Evolutionary conservation across 2,797 vertebrate species (phyloP).

Genomic region (Melanogrammus aeglefinus): DNA sequence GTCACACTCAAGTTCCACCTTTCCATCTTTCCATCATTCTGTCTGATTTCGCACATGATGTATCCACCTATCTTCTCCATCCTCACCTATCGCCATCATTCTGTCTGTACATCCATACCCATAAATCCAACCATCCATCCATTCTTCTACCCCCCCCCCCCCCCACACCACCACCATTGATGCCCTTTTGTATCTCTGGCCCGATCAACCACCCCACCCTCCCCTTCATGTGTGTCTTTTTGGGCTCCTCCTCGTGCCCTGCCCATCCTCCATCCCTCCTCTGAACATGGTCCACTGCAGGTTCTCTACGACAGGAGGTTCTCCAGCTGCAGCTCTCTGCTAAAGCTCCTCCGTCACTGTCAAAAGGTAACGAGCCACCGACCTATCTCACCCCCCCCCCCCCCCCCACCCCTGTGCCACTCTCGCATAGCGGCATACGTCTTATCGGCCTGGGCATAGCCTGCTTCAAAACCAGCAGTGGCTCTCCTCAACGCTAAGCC

Average conservation of each 20-base stretch:
- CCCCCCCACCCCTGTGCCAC: too few relatives aligned
- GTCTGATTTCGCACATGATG: background rate
- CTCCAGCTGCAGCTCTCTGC: slow-evolving; percentile 79
- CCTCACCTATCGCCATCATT: background rate
- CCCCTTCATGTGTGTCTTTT: background rate
- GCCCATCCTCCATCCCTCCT: background rate
- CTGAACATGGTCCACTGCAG: slow-evolving; percentile 49
- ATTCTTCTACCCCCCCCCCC: background rate
- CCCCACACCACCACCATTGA: too few relatives aligned
- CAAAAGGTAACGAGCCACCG: slow-evolving; percentile 72
- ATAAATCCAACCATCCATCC: background rate
- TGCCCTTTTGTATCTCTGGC: background rate
- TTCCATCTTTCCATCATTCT: background rate
- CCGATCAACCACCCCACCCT: slow-evolving; percentile 5
- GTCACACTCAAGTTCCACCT: background rate
- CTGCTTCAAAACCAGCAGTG: background rate
- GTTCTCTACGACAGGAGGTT: slow-evolving; percentile 79
- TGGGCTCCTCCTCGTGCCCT: background rate
- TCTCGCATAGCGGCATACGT: background rate
- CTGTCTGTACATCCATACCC: background rate
- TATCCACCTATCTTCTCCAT: background rate
- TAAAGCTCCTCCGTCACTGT: slow-evolving; percentile 58
- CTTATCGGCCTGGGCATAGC: background rate
- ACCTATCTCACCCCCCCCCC: background rate
- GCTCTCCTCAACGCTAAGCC: too few relatives aligned